These are phyloP conservation scores for Trinectes maculatus DNA, from an alignment of 2,113 vertebrate genomes.

Conservation along the genomic window DNA sequence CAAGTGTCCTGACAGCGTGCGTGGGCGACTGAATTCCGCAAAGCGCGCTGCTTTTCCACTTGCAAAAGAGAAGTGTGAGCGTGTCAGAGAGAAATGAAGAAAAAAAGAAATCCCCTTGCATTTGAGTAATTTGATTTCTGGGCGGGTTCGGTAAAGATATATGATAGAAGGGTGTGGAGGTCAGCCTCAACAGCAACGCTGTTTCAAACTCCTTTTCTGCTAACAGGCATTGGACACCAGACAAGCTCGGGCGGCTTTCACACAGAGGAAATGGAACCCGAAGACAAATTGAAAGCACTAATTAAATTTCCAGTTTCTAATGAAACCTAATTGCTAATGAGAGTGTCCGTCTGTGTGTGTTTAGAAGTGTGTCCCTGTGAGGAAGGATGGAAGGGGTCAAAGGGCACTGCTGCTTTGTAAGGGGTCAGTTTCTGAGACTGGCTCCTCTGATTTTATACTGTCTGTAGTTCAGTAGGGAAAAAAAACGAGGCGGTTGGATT, in stretches of 20 bases:
- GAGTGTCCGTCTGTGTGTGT: slow-evolving; percentile 36
- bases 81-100: slow-evolving; percentile 35
- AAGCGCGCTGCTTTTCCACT: slow-evolving; percentile 78
- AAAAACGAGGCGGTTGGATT: slow-evolving; percentile 3
- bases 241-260: slow-evolving; percentile 40
- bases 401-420: slow-evolving; percentile 47
- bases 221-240: slow-evolving; percentile 51
- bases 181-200: slow-evolving; percentile 70
- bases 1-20: slow-evolving; percentile 79
- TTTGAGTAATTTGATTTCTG: slow-evolving; percentile 72
- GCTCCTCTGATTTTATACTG: slow-evolving; percentile 11
- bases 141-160: slow-evolving; percentile 69
- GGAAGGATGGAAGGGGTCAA: slow-evolving; percentile 55
- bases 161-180: slow-evolving; percentile 74
- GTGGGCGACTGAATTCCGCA: slow-evolving; percentile 80
- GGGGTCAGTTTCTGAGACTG: slow-evolving; percentile 32
- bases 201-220: slow-evolving; percentile 61
- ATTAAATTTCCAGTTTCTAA: slow-evolving; percentile 81
- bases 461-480: slow-evolving; percentile 19
- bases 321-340: slow-evolving; percentile 80
- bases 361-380: slow-evolving; percentile 39
- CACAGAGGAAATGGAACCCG: slow-evolving; percentile 56
- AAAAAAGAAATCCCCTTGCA: slow-evolving; percentile 47
- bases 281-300: slow-evolving; percentile 63
- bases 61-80: slow-evolving; percentile 47